A percentile compares a stretch with the other conserved stretches of the same genome.
Evolutionary conservation across 1,140 invertebrate genomes (phyloP).

Genomic region (Pogonognathellus flavescens): DNA sequence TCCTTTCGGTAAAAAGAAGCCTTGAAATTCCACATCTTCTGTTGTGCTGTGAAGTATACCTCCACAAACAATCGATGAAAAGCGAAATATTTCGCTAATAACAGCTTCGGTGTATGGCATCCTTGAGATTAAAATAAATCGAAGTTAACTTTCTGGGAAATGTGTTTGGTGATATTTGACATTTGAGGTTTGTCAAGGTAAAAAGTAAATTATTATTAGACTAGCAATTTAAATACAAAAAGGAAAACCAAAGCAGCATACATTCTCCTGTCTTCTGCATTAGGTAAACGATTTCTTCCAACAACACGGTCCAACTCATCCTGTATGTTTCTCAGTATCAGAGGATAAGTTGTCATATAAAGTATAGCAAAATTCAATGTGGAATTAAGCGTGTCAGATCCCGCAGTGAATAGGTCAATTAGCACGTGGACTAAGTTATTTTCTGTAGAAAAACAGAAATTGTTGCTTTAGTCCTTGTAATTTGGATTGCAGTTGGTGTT

Average conservation of each 20-base stretch:
- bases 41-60: conserved; percentile 54
- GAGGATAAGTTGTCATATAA: conserved; percentile 46
- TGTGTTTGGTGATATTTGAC: background rate
- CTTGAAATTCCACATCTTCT: conserved; percentile 54
- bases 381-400: conserved; percentile 52
- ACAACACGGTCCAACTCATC: conserved; percentile 50
- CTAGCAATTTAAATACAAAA: conserved; percentile 70
- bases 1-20: conserved; percentile 59
- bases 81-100: conserved; percentile 8
- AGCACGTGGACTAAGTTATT: conserved; percentile 56
- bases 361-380: conserved; percentile 54
- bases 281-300: conserved; percentile 24
- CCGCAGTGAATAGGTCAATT: conserved; percentile 58
- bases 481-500: background rate
- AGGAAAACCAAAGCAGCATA: too few relatives aligned
- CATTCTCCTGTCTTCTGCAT: conserved; percentile 10
- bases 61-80: conserved; percentile 41
- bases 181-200: background rate
- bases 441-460: conserved; percentile 23
- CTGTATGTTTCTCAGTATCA: conserved; percentile 20
- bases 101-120: conserved; percentile 53
- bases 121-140: conserved; percentile 68
- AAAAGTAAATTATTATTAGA: background rate
- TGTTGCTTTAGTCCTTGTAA: background rate
- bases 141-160: background rate